Conservation (phyloP, 1,140 invertebrate species). For the Drosophila kepulauana region DNA sequence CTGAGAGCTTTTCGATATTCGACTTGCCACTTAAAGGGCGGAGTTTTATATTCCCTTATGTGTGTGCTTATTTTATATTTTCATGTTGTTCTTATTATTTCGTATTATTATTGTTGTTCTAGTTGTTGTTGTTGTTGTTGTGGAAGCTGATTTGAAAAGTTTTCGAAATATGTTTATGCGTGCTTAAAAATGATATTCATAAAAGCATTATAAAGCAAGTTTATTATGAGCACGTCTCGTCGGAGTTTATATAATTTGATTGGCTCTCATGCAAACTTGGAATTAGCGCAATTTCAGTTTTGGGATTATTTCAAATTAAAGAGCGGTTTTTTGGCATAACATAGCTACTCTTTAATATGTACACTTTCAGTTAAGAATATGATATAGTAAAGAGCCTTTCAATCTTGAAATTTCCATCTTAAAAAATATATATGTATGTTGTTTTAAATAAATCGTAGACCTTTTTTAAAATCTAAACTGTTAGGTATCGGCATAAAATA, state of each 20-base stretch:
- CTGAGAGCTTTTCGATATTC: slow-evolving; percentile 50
- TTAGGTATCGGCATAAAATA: too few relatives aligned
- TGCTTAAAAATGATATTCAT: slow-evolving; percentile 49
- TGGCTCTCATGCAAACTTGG: background rate
- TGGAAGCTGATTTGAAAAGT: slow-evolving; percentile 72
- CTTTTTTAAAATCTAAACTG: too few relatives aligned
- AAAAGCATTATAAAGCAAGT: slow-evolving; percentile 50
- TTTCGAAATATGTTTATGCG: slow-evolving; percentile 53
- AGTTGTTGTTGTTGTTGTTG: slow-evolving; percentile 28
- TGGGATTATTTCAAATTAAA: background rate
- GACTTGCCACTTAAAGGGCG: slow-evolving; percentile 58
- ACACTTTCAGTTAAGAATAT: too few relatives aligned
- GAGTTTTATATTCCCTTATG: slow-evolving; percentile 56
- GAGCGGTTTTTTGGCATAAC: background rate
- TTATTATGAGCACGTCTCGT: slow-evolving; percentile 43
- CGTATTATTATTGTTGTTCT: slow-evolving; percentile 46
- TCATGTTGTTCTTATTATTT: slow-evolving; percentile 17
- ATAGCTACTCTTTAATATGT: too few relatives aligned
- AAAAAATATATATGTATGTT: too few relatives aligned
- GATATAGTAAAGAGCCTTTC: too few relatives aligned
- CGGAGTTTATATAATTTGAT: slow-evolving; percentile 50
- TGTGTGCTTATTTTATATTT: slow-evolving; percentile 41
- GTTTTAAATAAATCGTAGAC: too few relatives aligned
- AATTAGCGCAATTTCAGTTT: background rate
- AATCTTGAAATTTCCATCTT: too few relatives aligned